A percentile compares a stretch with the other conserved stretches of the same genome.
phyloP scores from a whole-genome alignment of 2,113 vertebrate genomes.

The Cochlearius cochlearius region DNA sequence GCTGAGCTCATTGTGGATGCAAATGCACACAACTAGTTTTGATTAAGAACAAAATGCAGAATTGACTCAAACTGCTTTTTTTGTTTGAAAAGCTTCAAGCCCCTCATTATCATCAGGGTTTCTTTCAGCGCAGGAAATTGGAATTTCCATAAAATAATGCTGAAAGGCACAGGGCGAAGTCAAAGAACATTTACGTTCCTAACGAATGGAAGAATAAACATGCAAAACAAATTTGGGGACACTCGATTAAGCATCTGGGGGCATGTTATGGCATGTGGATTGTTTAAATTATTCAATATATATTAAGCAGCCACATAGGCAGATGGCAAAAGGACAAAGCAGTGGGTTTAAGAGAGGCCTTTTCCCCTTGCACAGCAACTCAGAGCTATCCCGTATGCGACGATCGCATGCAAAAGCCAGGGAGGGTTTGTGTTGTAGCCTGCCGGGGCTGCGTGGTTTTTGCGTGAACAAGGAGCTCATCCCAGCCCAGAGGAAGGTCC shows the following conservation, averaged over 20 bases:
- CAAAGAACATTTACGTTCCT: slow-evolving; percentile 15
- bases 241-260: not conserved
- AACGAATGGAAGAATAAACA: slow-evolving; percentile 6
- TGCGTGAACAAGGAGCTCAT: not conserved
- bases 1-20: slow-evolving; percentile 31
- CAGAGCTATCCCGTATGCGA: not conserved
- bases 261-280: not conserved
- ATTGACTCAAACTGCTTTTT: slow-evolving; percentile 30
- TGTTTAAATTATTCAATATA: not conserved
- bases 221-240: slow-evolving; percentile 11
- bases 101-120: slow-evolving; percentile 57
- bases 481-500: not conserved
- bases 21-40: slow-evolving; percentile 47
- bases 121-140: slow-evolving; percentile 46
- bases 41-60: slow-evolving; percentile 47
- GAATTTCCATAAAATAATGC: slow-evolving; percentile 64
- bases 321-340: not conserved
- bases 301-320: not conserved
- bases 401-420: not conserved
- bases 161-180: slow-evolving; percentile 19
- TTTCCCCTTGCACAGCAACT: not conserved
- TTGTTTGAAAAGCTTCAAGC: slow-evolving; percentile 13
- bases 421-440: not conserved
- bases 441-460: not conserved
- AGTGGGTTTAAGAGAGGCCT: not conserved